phyloP scores from a whole-genome alignment of 1,140 invertebrate genomes.

The Brachionus plicatilis region DNA sequence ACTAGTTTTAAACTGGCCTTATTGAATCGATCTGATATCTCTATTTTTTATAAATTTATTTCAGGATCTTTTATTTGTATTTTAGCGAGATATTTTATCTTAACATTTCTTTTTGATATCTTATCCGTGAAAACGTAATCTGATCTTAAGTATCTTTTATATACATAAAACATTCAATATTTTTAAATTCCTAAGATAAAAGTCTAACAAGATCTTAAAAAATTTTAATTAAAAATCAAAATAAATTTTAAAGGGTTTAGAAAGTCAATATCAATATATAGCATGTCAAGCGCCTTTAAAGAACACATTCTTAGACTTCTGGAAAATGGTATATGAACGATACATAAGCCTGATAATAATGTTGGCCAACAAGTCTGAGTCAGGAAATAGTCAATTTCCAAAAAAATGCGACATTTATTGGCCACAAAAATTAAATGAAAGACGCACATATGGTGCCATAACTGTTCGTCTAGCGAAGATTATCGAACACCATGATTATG shows the following conservation, averaged over 20 bases:
- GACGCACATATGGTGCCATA: not conserved
- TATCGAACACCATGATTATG: not conserved
- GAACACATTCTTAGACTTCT: conserved; percentile 94
- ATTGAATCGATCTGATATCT: no score
- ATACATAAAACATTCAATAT: no score
- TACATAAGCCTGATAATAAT: conserved; percentile 98
- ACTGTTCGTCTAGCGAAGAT: not conserved
- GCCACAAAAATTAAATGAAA: not conserved
- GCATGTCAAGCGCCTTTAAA: conserved; percentile 92
- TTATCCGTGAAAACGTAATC: no score
- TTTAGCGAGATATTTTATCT: no score
- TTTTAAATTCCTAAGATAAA: no score
- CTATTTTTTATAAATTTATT: no score
- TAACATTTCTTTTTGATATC: no score
- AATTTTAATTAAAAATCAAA: not conserved
- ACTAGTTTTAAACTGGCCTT: no score
- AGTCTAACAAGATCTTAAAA: no score
- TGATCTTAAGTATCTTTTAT: no score
- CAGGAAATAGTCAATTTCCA: conserved; percentile 61
- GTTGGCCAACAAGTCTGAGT: conserved; percentile 92
- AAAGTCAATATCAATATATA: conserved; percentile 70
- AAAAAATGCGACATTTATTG: conserved; percentile 13
- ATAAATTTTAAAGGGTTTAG: not conserved
- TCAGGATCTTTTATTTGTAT: no score
- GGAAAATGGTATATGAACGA: conserved; percentile 99